phyloP scores from a whole-genome alignment of 2,113 vertebrate species.

The Sylvietta virens region DNA sequence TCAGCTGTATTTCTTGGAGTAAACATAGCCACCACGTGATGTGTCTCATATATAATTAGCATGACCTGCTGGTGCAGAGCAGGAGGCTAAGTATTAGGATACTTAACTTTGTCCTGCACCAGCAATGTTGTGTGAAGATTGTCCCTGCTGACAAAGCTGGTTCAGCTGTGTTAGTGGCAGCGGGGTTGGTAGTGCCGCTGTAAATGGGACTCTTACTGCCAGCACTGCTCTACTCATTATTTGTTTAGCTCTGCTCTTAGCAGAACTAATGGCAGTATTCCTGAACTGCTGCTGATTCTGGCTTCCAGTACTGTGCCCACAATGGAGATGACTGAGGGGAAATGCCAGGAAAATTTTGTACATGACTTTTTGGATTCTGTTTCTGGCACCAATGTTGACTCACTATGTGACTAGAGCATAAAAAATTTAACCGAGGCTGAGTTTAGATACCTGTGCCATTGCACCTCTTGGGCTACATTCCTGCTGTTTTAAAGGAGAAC shows the following conservation, averaged over 20 bases:
- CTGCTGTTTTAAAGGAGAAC: not conserved
- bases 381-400: conserved; percentile 23
- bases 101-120: not conserved
- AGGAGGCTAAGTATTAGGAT: not conserved
- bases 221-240: rapidly evolving
- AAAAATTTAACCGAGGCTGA: not conserved
- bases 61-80: conserved; percentile 27
- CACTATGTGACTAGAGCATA: not conserved
- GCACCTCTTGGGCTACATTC: not conserved
- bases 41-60: conserved; percentile 46
- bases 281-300: conserved; percentile 39
- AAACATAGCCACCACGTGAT: conserved; percentile 56
- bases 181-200: not conserved
- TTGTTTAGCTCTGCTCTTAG: not conserved
- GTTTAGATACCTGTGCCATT: not conserved
- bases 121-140: rapidly evolving
- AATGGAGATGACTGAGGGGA: conserved; percentile 21
- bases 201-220: not conserved
- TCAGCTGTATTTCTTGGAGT: conserved; percentile 10
- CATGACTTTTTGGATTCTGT: conserved; percentile 46
- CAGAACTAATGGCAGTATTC: not conserved
- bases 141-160: not conserved
- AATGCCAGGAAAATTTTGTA: conserved; percentile 39
- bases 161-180: not conserved
- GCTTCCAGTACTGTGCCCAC: not conserved